Conservation (phyloP, 2,888 invertebrate species). For the Thumatha senex region DNA sequence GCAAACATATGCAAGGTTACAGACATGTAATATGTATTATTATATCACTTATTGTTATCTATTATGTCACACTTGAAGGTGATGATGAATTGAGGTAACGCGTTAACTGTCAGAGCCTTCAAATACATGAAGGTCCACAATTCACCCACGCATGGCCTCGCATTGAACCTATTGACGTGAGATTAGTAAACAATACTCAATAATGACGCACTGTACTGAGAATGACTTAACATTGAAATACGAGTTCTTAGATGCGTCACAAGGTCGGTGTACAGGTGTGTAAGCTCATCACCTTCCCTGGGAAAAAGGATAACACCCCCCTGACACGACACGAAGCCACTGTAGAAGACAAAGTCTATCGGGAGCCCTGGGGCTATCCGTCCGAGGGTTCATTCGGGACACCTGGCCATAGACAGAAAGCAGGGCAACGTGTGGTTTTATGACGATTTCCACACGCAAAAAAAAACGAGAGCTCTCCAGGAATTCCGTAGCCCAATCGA, state of each 20-base stretch:
- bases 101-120: slow-evolving; percentile 14
- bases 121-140: slow-evolving; percentile 7
- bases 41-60: background rate
- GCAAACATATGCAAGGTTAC: background rate
- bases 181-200: background rate
- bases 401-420: no score
- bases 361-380: no score
- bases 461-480: no score
- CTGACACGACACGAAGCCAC: no score
- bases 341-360: no score
- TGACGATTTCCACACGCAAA: no score
- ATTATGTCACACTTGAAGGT: slow-evolving; percentile 3
- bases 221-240: background rate
- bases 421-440: no score
- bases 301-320: no score
- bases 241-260: background rate
- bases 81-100: slow-evolving; percentile 4
- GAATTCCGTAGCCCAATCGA: no score
- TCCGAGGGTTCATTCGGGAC: no score
- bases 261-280: background rate
- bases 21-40: background rate
- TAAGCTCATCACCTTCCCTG: no score
- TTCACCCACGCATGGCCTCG: slow-evolving; percentile 14
- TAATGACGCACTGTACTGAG: background rate
- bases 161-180: slow-evolving; percentile 5